Base-by-base conservation (phyloP, 2,888 invertebrate species). In the Parnassius apollo region DNA sequence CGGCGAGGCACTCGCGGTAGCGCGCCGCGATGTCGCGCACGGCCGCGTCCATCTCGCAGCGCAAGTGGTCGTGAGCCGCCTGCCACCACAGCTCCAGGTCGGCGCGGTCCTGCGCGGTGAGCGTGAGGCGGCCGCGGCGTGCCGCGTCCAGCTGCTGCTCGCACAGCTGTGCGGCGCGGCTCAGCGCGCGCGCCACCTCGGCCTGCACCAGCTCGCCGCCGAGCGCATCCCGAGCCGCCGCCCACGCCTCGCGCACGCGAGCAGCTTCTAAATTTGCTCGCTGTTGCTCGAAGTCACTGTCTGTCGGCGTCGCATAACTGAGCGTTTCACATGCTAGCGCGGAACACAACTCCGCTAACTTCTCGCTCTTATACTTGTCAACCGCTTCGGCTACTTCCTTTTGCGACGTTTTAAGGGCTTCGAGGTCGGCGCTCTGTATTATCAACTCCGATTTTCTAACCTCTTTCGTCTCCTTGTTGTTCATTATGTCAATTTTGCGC, bases 61-160 rank as follows among this genome's bases (percentile, higher is more conserved):
- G 93, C 67, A 96, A 86, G 67, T 93, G 93, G 73, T 94, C 94
- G 77, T 95, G 95, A 48, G 96, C 95, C 1, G 94, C 94, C 77
- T 95, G 95, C 69, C 95, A 94, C 94, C 96, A 96, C 62, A 94
- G 93, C 80, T 96, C 96, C 58, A 96, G 88, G 59, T 94, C 94
- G 2, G 95, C 93, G 67, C 94, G 93, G 78, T 95, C 95, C 65
- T 93, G 93, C 9, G 94, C 93, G n/a, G 93, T 93, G 25, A 95
- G 91, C 66, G 94, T 94, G 73, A 94, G 94, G 61, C 94, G 93
- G 57, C 91, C 91, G 66, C 84, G 80, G 42, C 93, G 90, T 67
- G 93, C 92, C 7, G 81, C 83, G 52, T 92, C 92, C n/a, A 94
- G 86, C 50, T 93, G 93, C 46, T 86, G 88, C 74, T 95, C 95